phyloP scores from a whole-genome alignment of 2,113 vertebrate species.

The Thryonomys swinderianus region DNA sequence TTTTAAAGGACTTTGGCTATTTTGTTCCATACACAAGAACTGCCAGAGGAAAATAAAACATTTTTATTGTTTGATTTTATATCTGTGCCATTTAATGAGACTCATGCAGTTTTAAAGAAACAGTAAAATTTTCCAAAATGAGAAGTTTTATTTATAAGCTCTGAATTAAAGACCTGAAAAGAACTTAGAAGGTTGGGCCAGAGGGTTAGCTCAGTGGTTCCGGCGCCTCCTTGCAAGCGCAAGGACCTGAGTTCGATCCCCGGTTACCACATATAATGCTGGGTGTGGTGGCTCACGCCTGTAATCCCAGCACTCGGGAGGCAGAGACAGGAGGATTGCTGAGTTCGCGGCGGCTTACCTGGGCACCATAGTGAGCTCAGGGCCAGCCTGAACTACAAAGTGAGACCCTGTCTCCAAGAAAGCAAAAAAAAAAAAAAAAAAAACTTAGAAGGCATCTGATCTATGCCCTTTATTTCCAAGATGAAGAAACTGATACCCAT shows the following conservation, averaged over 20 bases:
- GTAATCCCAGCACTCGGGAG: no score
- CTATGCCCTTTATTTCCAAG: not conserved
- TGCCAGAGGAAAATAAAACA: not conserved
- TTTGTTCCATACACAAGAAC: not conserved
- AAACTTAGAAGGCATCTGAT: not conserved
- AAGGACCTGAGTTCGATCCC: no score
- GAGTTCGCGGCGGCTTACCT: no score
- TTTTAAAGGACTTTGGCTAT: conserved; percentile 5
- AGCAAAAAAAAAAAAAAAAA: no score
- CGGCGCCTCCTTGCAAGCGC: no score
- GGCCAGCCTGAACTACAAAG: no score
- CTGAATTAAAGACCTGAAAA: not conserved
- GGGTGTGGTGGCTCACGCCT: no score
- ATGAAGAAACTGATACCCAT: not conserved
- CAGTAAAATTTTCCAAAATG: not conserved
- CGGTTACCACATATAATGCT: no score
- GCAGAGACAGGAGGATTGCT: no score
- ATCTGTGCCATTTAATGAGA: not conserved
- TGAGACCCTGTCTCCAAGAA: no score
- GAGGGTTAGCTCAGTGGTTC: no score
- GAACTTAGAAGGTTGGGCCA: not conserved
- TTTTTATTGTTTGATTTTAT: conserved; percentile 4
- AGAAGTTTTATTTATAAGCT: not conserved
- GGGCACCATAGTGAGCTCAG: no score
- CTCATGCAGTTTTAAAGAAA: not conserved